phyloP scores from a whole-genome alignment of 1,140 invertebrate species.

The Camponotus floridanus region DNA sequence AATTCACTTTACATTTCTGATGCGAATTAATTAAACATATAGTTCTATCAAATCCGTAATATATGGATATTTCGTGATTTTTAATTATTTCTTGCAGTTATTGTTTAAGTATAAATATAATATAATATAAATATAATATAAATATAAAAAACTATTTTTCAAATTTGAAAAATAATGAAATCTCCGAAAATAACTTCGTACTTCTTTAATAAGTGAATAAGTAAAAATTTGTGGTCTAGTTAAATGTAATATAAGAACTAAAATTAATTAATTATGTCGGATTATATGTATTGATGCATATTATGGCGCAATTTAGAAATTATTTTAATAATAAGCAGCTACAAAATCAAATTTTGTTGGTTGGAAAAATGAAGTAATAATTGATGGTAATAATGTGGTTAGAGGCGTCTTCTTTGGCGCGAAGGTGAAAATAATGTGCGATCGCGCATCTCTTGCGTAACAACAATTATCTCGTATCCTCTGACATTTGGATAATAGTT shows the following conservation, averaged over 20 bases:
- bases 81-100: background rate
- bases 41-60: background rate
- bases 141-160: background rate
- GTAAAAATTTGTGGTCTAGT: background rate
- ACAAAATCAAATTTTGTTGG: constrained; percentile 34
- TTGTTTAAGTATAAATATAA: background rate
- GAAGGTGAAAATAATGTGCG: constrained; percentile 56
- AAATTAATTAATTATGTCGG: constrained; percentile 50
- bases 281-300: constrained; percentile 7
- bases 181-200: background rate
- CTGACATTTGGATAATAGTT: constrained; percentile 71
- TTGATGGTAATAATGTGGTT: constrained; percentile 44
- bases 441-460: constrained; percentile 58
- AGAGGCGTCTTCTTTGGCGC: constrained; percentile 58
- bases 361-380: constrained; percentile 58
- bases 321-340: constrained; percentile 49
- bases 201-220: background rate
- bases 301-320: constrained; percentile 45
- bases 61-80: background rate
- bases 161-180: background rate
- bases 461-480: constrained; percentile 65
- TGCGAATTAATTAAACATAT: background rate
- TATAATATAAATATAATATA: background rate
- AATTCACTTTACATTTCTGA: background rate
- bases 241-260: constrained; percentile 30